Conservation (phyloP, 2,113 vertebrate species). For the Cichladusa arquata region DNA sequence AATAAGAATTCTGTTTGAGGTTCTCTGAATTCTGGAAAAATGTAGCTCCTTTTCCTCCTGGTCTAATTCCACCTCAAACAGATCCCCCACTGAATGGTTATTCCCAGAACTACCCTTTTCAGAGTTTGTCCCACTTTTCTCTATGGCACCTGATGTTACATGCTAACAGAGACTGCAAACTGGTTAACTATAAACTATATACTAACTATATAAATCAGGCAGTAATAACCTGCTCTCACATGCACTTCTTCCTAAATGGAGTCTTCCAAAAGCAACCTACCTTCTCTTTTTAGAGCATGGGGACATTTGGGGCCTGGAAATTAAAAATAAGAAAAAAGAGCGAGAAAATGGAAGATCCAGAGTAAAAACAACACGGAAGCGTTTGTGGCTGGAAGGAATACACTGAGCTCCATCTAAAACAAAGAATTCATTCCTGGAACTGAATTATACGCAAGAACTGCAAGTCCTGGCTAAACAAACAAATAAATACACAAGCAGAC, state of each 20-base stretch:
- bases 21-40: not conserved
- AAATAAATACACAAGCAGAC: not conserved
- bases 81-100: not conserved
- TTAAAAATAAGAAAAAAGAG: not conserved
- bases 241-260: not conserved
- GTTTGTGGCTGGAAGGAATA: not conserved
- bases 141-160: not conserved
- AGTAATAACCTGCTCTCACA: not conserved
- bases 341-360: not conserved
- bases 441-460: not conserved
- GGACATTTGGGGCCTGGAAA: not conserved
- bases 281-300: not conserved
- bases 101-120: not conserved
- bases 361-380: not conserved
- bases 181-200: not conserved
- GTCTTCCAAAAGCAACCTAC: not conserved
- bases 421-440: not conserved
- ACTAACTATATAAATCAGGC: not conserved
- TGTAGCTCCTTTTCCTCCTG: not conserved
- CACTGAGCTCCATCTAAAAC: not conserved
- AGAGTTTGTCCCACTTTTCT: not conserved
- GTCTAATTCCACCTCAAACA: not conserved
- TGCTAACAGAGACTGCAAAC: not conserved
- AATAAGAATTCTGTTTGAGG: not conserved
- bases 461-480: not conserved